phyloP scores from a whole-genome alignment of 1,140 invertebrate genomes.

The Drosophila teissieri region DNA sequence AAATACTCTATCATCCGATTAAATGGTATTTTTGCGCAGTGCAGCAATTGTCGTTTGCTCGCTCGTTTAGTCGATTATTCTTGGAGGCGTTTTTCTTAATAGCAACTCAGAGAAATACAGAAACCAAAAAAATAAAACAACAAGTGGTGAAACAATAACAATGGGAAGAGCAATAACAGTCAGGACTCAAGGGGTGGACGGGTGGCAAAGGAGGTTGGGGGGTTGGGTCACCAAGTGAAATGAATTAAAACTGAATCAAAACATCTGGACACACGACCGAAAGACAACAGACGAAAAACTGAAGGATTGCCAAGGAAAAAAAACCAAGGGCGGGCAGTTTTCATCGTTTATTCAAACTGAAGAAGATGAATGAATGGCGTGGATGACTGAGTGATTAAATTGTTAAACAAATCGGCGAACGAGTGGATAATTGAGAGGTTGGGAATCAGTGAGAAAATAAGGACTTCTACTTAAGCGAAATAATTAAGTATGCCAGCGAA shows the following conservation, averaged over 20 bases:
- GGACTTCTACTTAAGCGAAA: neutral
- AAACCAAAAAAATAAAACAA: constrained; percentile 29
- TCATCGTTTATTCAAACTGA: constrained; percentile 47
- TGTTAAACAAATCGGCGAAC: constrained; percentile 4
- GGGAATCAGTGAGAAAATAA: neutral
- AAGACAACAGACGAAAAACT: constrained; percentile 54
- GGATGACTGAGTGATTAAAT: constrained; percentile 28
- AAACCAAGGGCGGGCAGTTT: constrained; percentile 1
- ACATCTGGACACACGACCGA: constrained; percentile 75
- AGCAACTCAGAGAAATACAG: constrained; percentile 64
- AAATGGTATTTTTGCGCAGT: neutral
- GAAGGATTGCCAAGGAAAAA: neutral
- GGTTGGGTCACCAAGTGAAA: constrained; percentile 62
- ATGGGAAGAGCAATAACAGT: constrained; percentile 63
- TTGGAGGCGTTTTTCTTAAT: constrained; percentile 82
- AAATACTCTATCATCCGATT: neutral
- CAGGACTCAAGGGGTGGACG: constrained; percentile 31
- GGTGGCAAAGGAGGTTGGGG: neutral
- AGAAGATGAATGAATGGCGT: constrained; percentile 15
- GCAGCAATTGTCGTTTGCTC: constrained; percentile 69
- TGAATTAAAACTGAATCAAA: constrained; percentile 83
- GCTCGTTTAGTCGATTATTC: constrained; percentile 80
- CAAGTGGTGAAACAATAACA: constrained; percentile 50
- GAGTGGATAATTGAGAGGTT: constrained; percentile 9
- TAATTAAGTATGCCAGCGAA: neutral